Evolutionary conservation across 1,140 invertebrate genomes (phyloP).

Genomic region (Chymomyza costata): DNA sequence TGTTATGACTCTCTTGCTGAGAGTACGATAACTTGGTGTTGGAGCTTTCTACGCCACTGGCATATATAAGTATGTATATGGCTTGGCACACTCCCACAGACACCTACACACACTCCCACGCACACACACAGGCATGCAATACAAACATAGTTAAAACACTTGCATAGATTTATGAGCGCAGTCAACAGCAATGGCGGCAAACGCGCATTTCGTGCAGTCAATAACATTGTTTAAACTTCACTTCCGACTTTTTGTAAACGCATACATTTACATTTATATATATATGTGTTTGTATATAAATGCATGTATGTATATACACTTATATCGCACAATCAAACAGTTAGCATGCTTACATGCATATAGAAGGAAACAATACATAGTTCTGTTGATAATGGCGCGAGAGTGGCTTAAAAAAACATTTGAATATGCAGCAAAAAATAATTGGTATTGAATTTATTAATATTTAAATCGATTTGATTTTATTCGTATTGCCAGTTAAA

Average conservation of each 20-base stretch:
- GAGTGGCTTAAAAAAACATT: too few relatives aligned
- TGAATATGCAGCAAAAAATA: too few relatives aligned
- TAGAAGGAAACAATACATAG: too few relatives aligned
- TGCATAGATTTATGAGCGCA: slow-evolving; percentile 43
- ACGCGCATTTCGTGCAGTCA: slow-evolving; percentile 32
- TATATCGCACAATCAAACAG: slow-evolving; percentile 26
- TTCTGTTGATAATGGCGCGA: too few relatives aligned
- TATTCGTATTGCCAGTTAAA: too few relatives aligned
- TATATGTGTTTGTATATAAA: slow-evolving; percentile 21
- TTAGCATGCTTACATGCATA: slow-evolving; percentile 10
- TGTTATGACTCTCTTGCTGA: too few relatives aligned
- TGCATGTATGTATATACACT: slow-evolving; percentile 28
- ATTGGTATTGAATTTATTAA: too few relatives aligned
- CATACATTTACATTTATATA: slow-evolving; percentile 27
- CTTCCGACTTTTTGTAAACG: slow-evolving; percentile 22
- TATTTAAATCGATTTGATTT: too few relatives aligned
- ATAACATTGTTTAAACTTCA: slow-evolving; percentile 45
- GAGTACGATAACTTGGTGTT: too few relatives aligned
- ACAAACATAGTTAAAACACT: slow-evolving; percentile 36
- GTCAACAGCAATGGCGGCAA: slow-evolving; percentile 27
- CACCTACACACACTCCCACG: slow-evolving; percentile 1
- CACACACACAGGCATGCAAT: neutral
- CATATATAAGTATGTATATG: too few relatives aligned
- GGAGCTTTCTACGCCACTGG: too few relatives aligned
- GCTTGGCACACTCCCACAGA: neutral